phyloP scores from a whole-genome alignment of 2,888 invertebrate genomes.

The Pyrochroa serraticornis region DNA sequence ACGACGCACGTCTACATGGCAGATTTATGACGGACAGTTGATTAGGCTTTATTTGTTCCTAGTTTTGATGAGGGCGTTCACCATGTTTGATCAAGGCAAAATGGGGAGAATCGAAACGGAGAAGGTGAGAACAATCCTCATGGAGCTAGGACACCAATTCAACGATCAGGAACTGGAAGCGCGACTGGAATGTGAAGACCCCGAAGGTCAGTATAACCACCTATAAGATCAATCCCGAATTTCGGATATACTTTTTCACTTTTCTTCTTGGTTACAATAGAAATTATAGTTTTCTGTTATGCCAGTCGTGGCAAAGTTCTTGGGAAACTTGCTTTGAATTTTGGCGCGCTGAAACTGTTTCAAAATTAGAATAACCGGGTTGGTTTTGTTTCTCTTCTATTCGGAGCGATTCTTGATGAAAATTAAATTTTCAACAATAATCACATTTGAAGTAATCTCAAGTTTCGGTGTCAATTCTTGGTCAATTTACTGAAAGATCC shows the following conservation, averaged over 20 bases:
- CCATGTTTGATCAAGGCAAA: conserved; percentile 84
- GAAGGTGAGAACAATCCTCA: conserved; percentile 78
- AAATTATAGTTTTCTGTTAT: too few relatives aligned
- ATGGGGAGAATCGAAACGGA: conserved; percentile 80
- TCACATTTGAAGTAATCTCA: too few relatives aligned
- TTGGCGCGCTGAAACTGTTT: too few relatives aligned
- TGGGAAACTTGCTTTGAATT: too few relatives aligned
- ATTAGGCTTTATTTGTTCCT: conserved; percentile 31
- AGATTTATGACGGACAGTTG: not conserved
- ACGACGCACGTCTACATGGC: not conserved
- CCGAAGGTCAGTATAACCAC: conserved; percentile 67
- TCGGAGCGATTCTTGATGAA: too few relatives aligned
- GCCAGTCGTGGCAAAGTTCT: too few relatives aligned
- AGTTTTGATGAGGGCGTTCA: conserved; percentile 82
- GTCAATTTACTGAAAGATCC: not conserved
- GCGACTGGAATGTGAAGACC: conserved; percentile 78
- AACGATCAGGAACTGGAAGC: conserved; percentile 80
- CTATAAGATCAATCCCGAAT: too few relatives aligned
- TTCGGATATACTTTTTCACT: too few relatives aligned
- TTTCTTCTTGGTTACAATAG: too few relatives aligned
- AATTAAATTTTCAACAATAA: too few relatives aligned
- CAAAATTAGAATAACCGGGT: too few relatives aligned
- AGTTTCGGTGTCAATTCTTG: not conserved
- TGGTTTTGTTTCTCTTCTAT: too few relatives aligned
- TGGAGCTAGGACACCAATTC: conserved; percentile 80